These are phyloP conservation scores for Eustalomyia histrio DNA, from an alignment of 2,888 invertebrate genomes.

Conservation along the genomic window DNA sequence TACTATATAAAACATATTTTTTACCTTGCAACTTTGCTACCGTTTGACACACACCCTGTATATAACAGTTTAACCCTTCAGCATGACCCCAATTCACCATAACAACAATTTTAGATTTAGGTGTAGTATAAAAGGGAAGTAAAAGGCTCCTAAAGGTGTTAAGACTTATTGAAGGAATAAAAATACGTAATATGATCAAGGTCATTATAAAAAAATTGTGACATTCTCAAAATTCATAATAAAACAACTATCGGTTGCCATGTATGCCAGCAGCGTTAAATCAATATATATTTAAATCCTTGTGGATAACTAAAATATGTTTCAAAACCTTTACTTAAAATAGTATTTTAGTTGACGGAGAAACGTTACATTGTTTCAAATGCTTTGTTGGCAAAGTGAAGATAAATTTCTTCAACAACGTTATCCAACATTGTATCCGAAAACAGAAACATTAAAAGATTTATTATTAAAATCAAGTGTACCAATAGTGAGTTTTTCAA, in stretches of 20 bases:
- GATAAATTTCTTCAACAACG: conserved; percentile 74
- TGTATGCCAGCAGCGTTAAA: conserved; percentile 36
- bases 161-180: too few species aligned
- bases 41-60: too few species aligned
- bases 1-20: too few species aligned
- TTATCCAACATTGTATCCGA: conserved; percentile 73
- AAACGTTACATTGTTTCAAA: conserved; percentile 57
- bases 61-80: too few species aligned
- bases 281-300: conserved; percentile 43
- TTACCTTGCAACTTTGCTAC: too few species aligned
- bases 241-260: conserved; percentile 38
- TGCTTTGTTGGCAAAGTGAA: conserved; percentile 77
- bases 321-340: conserved; percentile 8
- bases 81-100: too few species aligned
- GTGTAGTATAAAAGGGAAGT: too few species aligned
- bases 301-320: neutral
- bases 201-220: neutral
- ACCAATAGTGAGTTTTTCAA: conserved; percentile 77
- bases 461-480: conserved; percentile 77
- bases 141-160: too few species aligned
- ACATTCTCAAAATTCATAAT: neutral
- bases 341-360: conserved; percentile 14
- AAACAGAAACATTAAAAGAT: conserved; percentile 75
- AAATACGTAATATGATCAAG: neutral
- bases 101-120: too few species aligned